Evolutionary conservation across 2,888 invertebrate genomes (phyloP), one percentile per base, ranked within the genome.

Genomic region (Xestia ashworthii): DNA sequence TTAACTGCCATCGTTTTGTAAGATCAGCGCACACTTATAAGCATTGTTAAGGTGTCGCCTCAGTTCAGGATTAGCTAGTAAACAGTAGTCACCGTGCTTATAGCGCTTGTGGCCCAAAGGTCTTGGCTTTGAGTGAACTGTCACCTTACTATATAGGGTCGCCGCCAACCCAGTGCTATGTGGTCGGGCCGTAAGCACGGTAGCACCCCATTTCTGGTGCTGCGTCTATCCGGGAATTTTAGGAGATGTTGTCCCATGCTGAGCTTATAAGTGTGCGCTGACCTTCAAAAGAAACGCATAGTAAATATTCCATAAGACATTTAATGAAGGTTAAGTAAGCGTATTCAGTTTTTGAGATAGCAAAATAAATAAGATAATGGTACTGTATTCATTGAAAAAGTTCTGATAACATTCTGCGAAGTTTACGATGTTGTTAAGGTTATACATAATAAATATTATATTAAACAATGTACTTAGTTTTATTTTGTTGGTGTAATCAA

Each of bases 381-480:
- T 62, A 60, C 44, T 48, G 22, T 65, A n/a, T 50, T 44, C 22
- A 80, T 80, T 65, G 22, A 14, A 81, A 81, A 74, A 53, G 44
- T 81, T 69, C 5, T 53, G 32, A 41, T 69, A 53, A 69, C 38
- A 46, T 73, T 74, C 22, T 80, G 14, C 4, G 22, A 41, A 80
- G 25, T 69, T 80, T 38, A 65, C 12, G 44, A 65, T 38, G 32
- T 66, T 69, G 38, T 14, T n/a, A 55, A 5, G 5, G 38, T 50
- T 53, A 78, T 68, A 65, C 38, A 55, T 53, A 69, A 32, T 32
- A 32, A 32, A 32, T 32, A 32, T 32, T 2, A 32, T 32, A 32
- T 32, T 2, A 32, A 32, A 32, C 32, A 32, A 32, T 32, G 1
- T 32, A 32, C 32, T 32, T 32, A 32, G 32, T 32, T 32, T 32